phyloP scores from a whole-genome alignment of 2,797 vertebrate genomes.

The Limosa lapponica region DNA sequence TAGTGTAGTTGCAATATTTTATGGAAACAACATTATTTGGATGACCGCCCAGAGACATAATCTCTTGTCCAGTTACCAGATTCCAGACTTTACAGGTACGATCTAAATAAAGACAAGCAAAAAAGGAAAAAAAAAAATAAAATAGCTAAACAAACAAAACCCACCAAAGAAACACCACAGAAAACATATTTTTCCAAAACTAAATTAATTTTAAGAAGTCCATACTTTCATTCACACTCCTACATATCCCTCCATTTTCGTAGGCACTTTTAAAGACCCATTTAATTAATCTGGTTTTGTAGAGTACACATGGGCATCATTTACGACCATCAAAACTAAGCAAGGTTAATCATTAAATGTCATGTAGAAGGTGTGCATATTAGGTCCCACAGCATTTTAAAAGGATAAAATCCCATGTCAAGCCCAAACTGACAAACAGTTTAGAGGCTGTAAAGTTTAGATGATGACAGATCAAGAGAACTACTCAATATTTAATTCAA shows the following conservation, averaged over 20 bases:
- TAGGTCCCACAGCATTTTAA: neutral
- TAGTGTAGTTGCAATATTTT: slow-evolving; percentile 90
- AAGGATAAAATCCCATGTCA: neutral
- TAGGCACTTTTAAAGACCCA: neutral
- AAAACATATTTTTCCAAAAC: neutral
- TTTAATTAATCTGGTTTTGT: neutral
- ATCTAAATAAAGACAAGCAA: slow-evolving; percentile 78
- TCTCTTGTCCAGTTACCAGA: slow-evolving; percentile 97
- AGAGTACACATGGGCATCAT: neutral
- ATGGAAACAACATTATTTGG: slow-evolving; percentile 94
- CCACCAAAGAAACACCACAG: neutral
- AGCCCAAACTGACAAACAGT: neutral
- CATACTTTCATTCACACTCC: fast-evolving
- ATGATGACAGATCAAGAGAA: neutral
- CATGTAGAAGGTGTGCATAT: neutral
- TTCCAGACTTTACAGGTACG: slow-evolving; percentile 99
- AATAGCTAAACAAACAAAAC: neutral
- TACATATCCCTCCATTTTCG: neutral
- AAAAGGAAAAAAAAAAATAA: neutral
- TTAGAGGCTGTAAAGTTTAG: neutral
- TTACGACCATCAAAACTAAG: neutral
- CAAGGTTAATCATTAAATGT: neutral
- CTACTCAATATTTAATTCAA: neutral
- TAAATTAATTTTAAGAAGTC: neutral
- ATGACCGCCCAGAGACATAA: slow-evolving; percentile 95